These are phyloP conservation scores for Cyrtonyx montezumae DNA, from an alignment of 2,113 vertebrate genomes.

Conservation along the genomic window DNA sequence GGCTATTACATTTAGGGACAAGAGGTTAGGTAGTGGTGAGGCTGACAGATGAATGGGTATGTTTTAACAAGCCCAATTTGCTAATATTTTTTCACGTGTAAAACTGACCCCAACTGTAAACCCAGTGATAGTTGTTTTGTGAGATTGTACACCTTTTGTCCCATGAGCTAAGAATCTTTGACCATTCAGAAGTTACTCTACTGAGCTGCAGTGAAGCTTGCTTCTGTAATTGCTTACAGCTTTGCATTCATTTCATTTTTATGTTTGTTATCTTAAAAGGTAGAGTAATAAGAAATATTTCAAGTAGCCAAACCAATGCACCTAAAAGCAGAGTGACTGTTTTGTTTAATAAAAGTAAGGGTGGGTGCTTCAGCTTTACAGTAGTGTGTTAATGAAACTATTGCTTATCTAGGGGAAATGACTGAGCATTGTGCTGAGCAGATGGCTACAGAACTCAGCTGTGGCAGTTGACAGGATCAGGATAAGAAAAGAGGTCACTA, in stretches of 20 bases:
- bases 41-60: rapidly evolving
- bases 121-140: neutral
- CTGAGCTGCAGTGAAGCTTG: neutral
- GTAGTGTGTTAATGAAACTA: neutral
- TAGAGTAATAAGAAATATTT: neutral
- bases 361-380: neutral
- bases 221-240: neutral
- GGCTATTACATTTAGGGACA: neutral
- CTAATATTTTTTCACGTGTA: neutral
- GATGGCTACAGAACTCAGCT: neutral
- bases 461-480: neutral
- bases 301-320: neutral
- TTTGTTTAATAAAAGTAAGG: neutral
- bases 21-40: neutral
- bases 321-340: neutral
- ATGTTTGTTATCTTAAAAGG: neutral
- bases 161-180: neutral
- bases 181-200: neutral
- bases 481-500: neutral
- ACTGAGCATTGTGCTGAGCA: neutral
- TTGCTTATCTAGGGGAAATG: neutral
- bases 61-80: neutral
- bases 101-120: neutral
- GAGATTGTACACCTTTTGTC: neutral
- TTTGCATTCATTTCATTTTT: neutral